Evolutionary conservation across 2,797 vertebrate genomes (phyloP).

Genomic region (Cetoscarus ocellatus): DNA sequence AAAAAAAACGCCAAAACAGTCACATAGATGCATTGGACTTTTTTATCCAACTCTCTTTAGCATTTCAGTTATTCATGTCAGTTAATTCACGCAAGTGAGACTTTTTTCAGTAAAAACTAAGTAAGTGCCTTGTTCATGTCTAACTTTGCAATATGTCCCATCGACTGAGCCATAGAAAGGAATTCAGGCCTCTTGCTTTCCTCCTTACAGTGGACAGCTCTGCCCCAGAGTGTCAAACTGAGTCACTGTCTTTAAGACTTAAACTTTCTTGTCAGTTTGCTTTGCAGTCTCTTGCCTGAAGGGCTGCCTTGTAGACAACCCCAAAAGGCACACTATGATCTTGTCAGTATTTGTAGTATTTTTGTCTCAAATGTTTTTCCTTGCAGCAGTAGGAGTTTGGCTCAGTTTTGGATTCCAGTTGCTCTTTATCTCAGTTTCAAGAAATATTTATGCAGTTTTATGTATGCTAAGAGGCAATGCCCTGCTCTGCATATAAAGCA

Average conservation of each 20-base stretch:
- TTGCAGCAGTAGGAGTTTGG: background rate
- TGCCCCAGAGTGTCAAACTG: background rate
- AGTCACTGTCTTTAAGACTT: background rate
- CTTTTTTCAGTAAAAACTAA: no score
- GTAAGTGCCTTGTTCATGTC: no score
- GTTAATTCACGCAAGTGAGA: no score
- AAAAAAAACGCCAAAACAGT: no score
- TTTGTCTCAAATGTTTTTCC: background rate
- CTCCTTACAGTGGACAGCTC: background rate
- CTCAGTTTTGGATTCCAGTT: background rate
- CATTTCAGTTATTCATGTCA: no score
- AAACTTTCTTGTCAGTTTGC: slow-evolving; percentile 2
- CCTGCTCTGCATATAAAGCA: background rate
- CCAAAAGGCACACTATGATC: background rate
- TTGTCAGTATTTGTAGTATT: background rate
- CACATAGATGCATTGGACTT: no score
- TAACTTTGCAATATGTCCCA: no score
- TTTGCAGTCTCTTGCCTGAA: background rate
- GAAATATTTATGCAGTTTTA: background rate
- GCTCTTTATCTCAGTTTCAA: slow-evolving; percentile 4
- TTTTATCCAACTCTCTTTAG: no score
- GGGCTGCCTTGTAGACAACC: background rate
- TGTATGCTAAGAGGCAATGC: background rate
- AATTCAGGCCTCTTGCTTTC: background rate
- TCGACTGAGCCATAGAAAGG: background rate